These are phyloP conservation scores for Barypeithes pellucidus DNA, from an alignment of 2,888 invertebrate species.

Conservation along the genomic window DNA sequence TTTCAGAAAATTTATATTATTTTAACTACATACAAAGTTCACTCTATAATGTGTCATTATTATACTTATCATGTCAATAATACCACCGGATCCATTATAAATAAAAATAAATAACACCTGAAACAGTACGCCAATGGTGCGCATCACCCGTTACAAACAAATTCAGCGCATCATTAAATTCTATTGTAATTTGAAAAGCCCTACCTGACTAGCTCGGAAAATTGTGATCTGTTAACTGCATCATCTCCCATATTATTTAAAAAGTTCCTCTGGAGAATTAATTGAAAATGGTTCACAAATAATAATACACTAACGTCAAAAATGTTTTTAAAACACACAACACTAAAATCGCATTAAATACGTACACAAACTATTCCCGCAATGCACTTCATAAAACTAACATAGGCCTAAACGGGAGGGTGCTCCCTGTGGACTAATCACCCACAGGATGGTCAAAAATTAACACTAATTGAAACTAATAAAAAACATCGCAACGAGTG, in stretches of 20 bases:
- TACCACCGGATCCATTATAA: not conserved
- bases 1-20: too few relatives aligned
- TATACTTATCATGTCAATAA: too few relatives aligned
- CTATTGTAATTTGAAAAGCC: constrained; percentile 38
- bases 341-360: not conserved
- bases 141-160: not conserved
- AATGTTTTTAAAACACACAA: constrained; percentile 15
- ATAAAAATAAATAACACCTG: not conserved
- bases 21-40: too few relatives aligned
- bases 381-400: constrained; percentile 41
- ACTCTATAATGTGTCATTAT: too few relatives aligned
- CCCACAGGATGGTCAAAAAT: constrained; percentile 69
- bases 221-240: constrained; percentile 60
- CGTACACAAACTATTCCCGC: constrained; percentile 4
- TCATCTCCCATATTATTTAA: constrained; percentile 52
- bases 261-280: constrained; percentile 17
- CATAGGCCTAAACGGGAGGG: constrained; percentile 34
- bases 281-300: not conserved
- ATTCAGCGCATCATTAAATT: not conserved
- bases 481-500: constrained; percentile 54
- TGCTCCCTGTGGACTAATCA: constrained; percentile 47
- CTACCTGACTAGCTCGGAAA: constrained; percentile 65
- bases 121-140: not conserved
- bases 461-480: constrained; percentile 69
- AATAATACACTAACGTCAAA: not conserved